phyloP scores from a whole-genome alignment of 2,797 vertebrate species.

The Sebastes matsubarae region DNA sequence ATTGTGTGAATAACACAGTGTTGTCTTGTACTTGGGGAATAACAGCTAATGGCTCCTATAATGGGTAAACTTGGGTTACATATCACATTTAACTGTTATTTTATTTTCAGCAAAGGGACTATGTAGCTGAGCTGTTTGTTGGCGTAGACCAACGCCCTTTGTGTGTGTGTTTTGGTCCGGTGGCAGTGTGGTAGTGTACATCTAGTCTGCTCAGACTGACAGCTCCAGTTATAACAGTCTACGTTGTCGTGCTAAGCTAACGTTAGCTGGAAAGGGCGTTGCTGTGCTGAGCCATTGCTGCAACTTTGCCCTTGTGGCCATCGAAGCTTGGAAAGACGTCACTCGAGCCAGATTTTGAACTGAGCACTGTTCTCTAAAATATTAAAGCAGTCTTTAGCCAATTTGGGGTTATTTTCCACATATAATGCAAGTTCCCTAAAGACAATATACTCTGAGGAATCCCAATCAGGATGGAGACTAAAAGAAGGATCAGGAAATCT shows the following conservation, averaged over 20 bases:
- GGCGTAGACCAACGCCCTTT: constrained; percentile 1
- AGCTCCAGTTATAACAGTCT: constrained; percentile 41
- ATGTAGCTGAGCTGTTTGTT: not conserved
- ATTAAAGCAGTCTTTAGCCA: not conserved
- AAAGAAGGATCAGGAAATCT: not conserved
- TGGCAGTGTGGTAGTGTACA: not conserved
- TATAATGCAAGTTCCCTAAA: not conserved
- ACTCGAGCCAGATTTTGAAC: constrained; percentile 20
- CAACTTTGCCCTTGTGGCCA: constrained; percentile 81
- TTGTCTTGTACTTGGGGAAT: not conserved
- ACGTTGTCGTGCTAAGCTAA: constrained; percentile 69
- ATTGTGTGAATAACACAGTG: not conserved
- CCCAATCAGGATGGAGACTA: constrained; percentile 47
- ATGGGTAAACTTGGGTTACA: constrained; percentile 34
- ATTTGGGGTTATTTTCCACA: not conserved
- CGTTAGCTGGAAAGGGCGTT: constrained; percentile 80
- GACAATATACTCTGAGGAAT: constrained; percentile 19
- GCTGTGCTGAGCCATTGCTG: constrained; percentile 75
- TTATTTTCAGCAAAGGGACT: not conserved
- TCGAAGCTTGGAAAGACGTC: constrained; percentile 56
- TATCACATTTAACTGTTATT: not conserved
- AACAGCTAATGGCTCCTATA: not conserved
- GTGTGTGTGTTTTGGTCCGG: constrained; percentile 6
- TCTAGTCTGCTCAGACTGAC: constrained; percentile 36
- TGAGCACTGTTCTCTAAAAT: not conserved